Percentiles rank a stretch among this genome's conserved stretches.
Conservation (phyloP, 2,113 vertebrate species). For the Microtus montanus region DNA sequence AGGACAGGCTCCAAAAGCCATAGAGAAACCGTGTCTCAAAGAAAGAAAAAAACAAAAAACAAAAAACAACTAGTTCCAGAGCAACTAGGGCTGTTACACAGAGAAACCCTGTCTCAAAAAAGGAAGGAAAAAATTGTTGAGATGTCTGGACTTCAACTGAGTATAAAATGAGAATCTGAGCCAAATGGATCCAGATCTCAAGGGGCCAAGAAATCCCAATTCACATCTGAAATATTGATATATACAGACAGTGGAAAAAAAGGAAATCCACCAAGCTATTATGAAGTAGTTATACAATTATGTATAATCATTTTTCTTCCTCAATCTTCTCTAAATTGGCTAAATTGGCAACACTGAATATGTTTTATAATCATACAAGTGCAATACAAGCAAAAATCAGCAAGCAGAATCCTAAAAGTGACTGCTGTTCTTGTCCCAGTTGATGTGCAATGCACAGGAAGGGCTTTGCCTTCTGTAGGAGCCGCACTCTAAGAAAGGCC, state of each 20-base stretch:
- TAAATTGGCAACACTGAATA: slow-evolving; percentile 4
- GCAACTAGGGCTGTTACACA: too few species aligned
- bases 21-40: too few species aligned
- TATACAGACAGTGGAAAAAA: background rate
- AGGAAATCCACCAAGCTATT: background rate
- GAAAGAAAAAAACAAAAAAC: too few species aligned
- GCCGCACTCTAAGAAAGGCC: background rate
- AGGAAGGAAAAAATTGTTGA: background rate
- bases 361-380: slow-evolving; percentile 43
- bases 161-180: background rate
- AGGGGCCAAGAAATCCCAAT: slow-evolving; percentile 23
- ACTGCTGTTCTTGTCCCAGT: background rate
- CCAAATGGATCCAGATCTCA: slow-evolving; percentile 2
- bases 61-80: too few species aligned
- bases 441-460: background rate
- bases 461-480: background rate
- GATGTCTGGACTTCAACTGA: background rate
- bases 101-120: too few species aligned
- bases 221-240: background rate
- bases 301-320: background rate
- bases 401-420: background rate
- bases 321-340: slow-evolving; percentile 49
- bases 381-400: slow-evolving; percentile 3
- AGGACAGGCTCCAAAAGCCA: too few species aligned
- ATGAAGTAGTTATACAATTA: background rate